A percentile compares a stretch with the other conserved stretches of the same genome.
phyloP scores from a whole-genome alignment of 1,140 invertebrate species.

The Anagrus nilaparvatae region DNA sequence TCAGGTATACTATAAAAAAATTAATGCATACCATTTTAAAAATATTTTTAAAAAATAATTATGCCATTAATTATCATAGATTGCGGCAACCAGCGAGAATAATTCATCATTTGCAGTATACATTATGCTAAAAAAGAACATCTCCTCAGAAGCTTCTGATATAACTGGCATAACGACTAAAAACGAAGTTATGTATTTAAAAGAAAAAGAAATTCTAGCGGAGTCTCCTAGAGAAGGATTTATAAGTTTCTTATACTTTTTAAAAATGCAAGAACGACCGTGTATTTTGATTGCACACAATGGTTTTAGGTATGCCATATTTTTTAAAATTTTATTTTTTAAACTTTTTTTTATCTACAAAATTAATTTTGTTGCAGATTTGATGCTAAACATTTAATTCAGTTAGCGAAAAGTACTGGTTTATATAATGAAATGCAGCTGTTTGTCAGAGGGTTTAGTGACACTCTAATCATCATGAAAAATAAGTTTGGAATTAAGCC shows the following conservation, averaged over 20 bases:
- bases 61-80: conserved; percentile 1
- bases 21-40: background rate
- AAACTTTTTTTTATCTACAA: conserved; percentile 8
- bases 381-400: conserved; percentile 9
- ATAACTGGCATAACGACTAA: conserved; percentile 5
- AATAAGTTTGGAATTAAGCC: conserved; percentile 11
- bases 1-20: conserved; percentile 8
- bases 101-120: conserved; percentile 9
- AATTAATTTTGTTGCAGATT: conserved; percentile 13
- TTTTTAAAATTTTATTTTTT: background rate
- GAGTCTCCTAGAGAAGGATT: conserved; percentile 3
- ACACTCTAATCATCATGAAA: conserved; percentile 11
- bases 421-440: conserved; percentile 6
- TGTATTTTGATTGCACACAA: conserved; percentile 12
- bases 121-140: conserved; percentile 11
- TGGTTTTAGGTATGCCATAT: conserved; percentile 9
- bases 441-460: conserved; percentile 12
- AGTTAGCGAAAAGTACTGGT: background rate
- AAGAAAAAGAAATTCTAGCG: conserved; percentile 3
- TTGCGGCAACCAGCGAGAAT: conserved; percentile 4
- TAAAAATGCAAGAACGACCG: conserved; percentile 1
- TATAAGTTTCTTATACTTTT: conserved; percentile 5
- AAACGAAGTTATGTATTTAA: conserved; percentile 7
- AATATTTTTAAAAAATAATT: conserved; percentile 6
- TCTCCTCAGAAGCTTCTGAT: background rate